Base-by-base conservation (phyloP, 1,140 invertebrate species). In the Adoxophyes honmai region DNA sequence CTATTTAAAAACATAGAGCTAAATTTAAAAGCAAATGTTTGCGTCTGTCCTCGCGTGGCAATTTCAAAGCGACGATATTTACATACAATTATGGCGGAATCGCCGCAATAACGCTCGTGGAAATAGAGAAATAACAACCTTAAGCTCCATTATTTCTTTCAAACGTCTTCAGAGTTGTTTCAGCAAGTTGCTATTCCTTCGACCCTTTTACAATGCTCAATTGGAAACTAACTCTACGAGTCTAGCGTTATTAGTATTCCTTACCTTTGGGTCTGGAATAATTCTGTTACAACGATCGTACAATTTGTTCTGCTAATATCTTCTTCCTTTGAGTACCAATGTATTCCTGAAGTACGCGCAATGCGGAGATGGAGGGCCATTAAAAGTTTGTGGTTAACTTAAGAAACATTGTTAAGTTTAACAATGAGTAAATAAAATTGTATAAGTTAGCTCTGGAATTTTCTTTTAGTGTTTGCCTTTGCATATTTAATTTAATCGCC, bases 371-470 rank as follows among this genome's bases (percentile, higher is more conserved):
- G 42, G 18, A n/a, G 18, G n/a, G n/a, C 42, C 42, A 48, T 48
- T 48, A 48, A 48, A 48, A 48, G 42, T 48, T 48, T 48, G 42
- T 6, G 42, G 42, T 33, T 48, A 21, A 48, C 16, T 48, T 48
- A 48, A 33, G 42, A 48, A 48, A 48, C 42, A 48, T 48, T 48
- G 42, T 48, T 21, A 28, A 48, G 18, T 48, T 48, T 48, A 48
- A 33, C 18, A 48, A 48, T 48, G 21, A 48, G 42, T 48, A 48
- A 48, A 48, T 48, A 48, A 48, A 48, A 48, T 48, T 33, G 5
- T 28, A 48, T 18, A 18, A 48, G 42, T 13, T 11, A 18, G 42
- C 42, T 28, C 42, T 0, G 42, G 10, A 44, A 48, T 28, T 48
- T 48, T 48, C 18, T 48, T 48, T 48, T 33, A 48, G n/a, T 18